Evolutionary conservation across 1,140 invertebrate species (phyloP).

Genomic region (Battus philenor): DNA sequence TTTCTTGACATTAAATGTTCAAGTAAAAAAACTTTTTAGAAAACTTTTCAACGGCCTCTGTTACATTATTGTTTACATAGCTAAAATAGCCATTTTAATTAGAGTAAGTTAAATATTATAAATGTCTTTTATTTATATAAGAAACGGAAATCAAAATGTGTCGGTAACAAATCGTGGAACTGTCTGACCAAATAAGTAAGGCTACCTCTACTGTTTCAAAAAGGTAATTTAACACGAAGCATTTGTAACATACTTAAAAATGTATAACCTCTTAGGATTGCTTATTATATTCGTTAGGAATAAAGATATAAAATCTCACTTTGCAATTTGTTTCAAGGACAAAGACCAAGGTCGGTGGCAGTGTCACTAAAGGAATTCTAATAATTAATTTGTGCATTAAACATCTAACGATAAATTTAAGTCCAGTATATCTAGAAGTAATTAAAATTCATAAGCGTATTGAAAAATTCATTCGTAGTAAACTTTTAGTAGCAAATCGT

Average conservation of each 20-base stretch:
- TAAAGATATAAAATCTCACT: neutral
- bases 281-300: neutral
- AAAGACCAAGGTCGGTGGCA: neutral
- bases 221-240: neutral
- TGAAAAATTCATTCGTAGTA: constrained; percentile 26
- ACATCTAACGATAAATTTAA: constrained; percentile 9
- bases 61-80: too few relatives aligned
- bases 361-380: constrained; percentile 4
- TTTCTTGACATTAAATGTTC: too few relatives aligned
- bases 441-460: constrained; percentile 38
- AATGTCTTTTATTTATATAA: too few relatives aligned
- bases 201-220: neutral
- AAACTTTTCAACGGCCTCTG: too few relatives aligned
- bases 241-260: neutral
- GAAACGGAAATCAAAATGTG: too few relatives aligned
- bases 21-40: too few relatives aligned
- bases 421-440: constrained; percentile 9
- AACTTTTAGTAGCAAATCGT: constrained; percentile 23
- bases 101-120: too few relatives aligned
- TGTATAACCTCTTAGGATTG: neutral
- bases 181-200: too few relatives aligned
- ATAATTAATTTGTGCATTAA: constrained; percentile 5
- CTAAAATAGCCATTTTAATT: too few relatives aligned
- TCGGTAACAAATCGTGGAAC: too few relatives aligned
- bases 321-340: neutral